Conservation (phyloP, 1,140 invertebrate species). For the Rhopalosiphum maidis region DNA sequence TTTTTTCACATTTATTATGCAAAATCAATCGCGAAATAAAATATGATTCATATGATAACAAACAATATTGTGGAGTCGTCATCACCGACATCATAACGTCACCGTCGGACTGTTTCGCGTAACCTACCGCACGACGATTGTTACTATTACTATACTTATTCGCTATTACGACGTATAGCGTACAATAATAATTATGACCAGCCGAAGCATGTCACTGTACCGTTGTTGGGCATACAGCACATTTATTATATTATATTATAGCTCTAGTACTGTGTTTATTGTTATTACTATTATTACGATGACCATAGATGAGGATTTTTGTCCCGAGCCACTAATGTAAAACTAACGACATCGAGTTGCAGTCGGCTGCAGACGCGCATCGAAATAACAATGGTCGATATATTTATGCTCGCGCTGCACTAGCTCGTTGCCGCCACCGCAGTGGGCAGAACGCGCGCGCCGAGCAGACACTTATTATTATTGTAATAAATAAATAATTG, state of each 20-base stretch:
- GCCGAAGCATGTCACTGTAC: background rate
- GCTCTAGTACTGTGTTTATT: background rate
- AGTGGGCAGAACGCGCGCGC: background rate
- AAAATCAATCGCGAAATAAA: background rate
- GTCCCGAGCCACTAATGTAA: constrained; percentile 21
- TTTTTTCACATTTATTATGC: background rate
- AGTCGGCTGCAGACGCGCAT: background rate
- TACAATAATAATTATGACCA: background rate
- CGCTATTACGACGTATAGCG: background rate
- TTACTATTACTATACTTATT: background rate
- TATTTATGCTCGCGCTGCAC: background rate
- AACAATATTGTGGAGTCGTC: background rate
- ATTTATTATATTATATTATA: background rate
- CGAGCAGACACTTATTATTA: background rate
- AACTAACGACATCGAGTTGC: background rate
- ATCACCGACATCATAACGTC: background rate
- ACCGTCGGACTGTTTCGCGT: background rate
- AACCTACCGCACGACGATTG: background rate
- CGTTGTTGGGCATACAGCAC: background rate
- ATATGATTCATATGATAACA: background rate
- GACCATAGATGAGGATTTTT: background rate
- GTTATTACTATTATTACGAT: background rate
- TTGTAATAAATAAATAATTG: background rate
- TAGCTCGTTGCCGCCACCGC: background rate
- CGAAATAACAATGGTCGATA: background rate